Percentiles rank a stretch among this genome's conserved stretches.
Conservation (phyloP, 2,888 invertebrate species). For the Acleris laterana region DNA sequence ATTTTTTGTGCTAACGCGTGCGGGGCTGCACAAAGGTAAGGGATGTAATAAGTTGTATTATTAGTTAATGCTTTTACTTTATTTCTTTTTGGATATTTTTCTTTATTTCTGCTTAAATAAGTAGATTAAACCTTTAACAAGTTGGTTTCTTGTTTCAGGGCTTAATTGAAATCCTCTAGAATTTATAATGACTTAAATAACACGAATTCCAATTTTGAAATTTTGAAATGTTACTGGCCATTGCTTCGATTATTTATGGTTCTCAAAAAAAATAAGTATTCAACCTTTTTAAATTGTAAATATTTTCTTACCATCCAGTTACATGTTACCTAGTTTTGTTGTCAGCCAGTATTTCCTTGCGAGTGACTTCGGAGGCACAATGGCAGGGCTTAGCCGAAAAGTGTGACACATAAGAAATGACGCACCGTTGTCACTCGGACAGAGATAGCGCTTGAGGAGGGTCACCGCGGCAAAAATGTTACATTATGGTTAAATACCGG, state of each 20-base stretch:
- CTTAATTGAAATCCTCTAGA: too few species aligned
- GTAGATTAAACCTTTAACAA: background rate
- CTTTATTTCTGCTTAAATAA: background rate
- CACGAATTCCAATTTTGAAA: too few species aligned
- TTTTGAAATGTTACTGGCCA: too few species aligned
- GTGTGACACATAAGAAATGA: conserved; percentile 47
- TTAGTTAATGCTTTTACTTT: conserved; percentile 43
- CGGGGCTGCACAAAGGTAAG: conserved; percentile 56
- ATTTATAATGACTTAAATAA: too few species aligned
- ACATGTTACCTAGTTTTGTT: conserved; percentile 3
- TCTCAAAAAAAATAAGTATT: too few species aligned
- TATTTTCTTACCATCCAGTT: background rate
- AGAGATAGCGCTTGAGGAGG: conserved; percentile 37
- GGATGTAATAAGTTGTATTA: conserved; percentile 46
- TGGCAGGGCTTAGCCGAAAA: conserved; percentile 38
- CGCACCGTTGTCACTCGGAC: conserved; percentile 41
- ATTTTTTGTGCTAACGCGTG: conserved; percentile 75
- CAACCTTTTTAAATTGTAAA: too few species aligned
- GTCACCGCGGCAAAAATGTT: conserved; percentile 34
- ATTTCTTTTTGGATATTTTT: background rate
- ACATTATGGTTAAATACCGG: conserved; percentile 9
- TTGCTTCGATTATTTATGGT: too few species aligned
- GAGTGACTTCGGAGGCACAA: conserved; percentile 26
- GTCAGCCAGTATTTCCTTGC: conserved; percentile 11
- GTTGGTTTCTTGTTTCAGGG: too few species aligned